Base-by-base conservation (phyloP, 2,888 invertebrate species). In the Ethmia dodecea region DNA sequence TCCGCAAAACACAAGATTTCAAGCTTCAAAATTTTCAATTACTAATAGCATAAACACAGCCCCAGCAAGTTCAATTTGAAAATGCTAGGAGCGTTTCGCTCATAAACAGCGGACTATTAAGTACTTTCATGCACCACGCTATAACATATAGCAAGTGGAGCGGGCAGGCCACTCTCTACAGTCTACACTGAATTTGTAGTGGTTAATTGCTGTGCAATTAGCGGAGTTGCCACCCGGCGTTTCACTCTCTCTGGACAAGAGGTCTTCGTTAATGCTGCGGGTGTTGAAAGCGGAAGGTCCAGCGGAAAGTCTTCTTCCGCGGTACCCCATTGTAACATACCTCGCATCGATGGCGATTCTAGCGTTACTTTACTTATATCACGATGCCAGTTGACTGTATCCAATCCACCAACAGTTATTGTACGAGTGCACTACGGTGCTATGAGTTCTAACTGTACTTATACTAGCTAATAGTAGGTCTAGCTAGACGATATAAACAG, bases 81-180 rank as follows among this genome's bases (percentile, higher is more conserved):
- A 53, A 45, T 41, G 45, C 45, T 47, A 49, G 49, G 42, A 53
- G 47, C 51, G 58, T 65, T 67, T 66, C 69, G 61, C 63, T 65
- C 60, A 60, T 66, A 68, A 71, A 71, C 62, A 56, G 46, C 45
- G 49, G 59, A 55, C 60, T 62, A 66, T 70, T 64, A 70, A 63
- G 67, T 72, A 76, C 79, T 79, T 84, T 80, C 81, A 69, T 72
- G 66, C 66, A 60, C 71, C 61, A 66, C 69, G 65, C 68, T 73
- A 78, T 77, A 81, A 76, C 76, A 78, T 74, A 78, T 79, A 75
- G 55, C 75, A 83, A 84, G 80, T 86, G 79, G 84, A 86, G 83
- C 84, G 78, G 70, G 71, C 67, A 66, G 57, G 69, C 76, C 83
- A 83, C 84, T 83, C 81, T 80, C 20, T 28, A 78, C 69, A 66